A percentile compares a stretch with the other conserved stretches of the same genome.
These are phyloP conservation scores for Phoenoteleia sp. DNA, from an alignment of 2,888 invertebrate species.

Conservation along the genomic window DNA sequence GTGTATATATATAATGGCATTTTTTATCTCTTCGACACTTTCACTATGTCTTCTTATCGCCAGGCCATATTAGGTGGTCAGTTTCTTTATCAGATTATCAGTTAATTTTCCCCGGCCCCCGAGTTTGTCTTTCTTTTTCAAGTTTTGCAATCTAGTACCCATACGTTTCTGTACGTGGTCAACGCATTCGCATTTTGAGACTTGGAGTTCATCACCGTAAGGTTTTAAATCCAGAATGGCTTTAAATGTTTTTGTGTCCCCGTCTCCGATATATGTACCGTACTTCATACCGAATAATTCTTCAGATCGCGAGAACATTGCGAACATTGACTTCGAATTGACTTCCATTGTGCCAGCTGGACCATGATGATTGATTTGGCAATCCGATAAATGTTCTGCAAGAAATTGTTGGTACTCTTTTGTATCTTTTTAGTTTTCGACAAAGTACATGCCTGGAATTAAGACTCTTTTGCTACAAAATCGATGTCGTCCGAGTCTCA, in stretches of 20 bases:
- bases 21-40: constrained; percentile 56
- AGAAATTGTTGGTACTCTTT: too few relatives aligned
- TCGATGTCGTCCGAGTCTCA: too few relatives aligned
- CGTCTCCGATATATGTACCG: constrained; percentile 33
- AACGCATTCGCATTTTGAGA: constrained; percentile 17
- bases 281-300: constrained; percentile 37
- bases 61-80: constrained; percentile 62
- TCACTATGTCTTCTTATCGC: constrained; percentile 72
- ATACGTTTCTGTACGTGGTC: background rate
- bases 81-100: too few relatives aligned
- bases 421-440: too few relatives aligned
- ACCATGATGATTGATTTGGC: constrained; percentile 32
- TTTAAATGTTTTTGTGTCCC: constrained; percentile 25
- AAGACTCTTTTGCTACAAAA: too few relatives aligned
- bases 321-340: constrained; percentile 26
- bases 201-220: constrained; percentile 39
- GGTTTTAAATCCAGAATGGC: constrained; percentile 26
- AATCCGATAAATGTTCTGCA: constrained; percentile 20
- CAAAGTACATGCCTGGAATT: too few relatives aligned
- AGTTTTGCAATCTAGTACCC: background rate
- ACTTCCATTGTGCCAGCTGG: constrained; percentile 37
- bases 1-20: constrained; percentile 25
- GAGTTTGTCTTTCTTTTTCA: constrained; percentile 66
- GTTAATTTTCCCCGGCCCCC: constrained; percentile 74
- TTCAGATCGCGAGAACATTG: constrained; percentile 42